A percentile compares a stretch with the other conserved stretches of the same genome.
These are phyloP conservation scores for Allacma fusca DNA, from an alignment of 2,888 invertebrate genomes.

Conservation along the genomic window DNA sequence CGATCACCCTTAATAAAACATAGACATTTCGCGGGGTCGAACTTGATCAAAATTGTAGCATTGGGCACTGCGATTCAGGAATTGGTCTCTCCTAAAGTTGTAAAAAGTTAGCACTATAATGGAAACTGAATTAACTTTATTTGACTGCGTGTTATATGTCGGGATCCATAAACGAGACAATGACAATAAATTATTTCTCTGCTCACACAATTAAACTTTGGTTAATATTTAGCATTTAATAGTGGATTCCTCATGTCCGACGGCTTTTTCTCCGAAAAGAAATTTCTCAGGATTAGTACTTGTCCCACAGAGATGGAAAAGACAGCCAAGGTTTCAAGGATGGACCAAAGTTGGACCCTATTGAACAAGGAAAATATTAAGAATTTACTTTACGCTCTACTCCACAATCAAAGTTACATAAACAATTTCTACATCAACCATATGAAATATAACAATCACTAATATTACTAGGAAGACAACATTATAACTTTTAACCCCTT, in stretches of 20 bases:
- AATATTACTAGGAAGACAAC: no score
- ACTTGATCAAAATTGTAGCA: constrained; percentile 36
- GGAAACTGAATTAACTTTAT: background rate
- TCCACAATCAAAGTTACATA: no score
- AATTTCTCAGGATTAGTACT: constrained; percentile 88
- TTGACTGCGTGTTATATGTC: background rate
- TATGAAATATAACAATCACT: no score
- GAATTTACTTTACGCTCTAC: no score
- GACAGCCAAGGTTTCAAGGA: constrained; percentile 85
- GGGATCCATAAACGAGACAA: constrained; percentile 3
- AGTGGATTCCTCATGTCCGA: constrained; percentile 64
- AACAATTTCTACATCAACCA: constrained; percentile 2
- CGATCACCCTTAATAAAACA: background rate
- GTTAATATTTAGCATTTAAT: constrained; percentile 43
- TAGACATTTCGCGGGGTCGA: background rate
- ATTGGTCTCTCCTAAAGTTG: background rate
- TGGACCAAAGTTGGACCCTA: constrained; percentile 90
- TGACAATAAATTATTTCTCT: constrained; percentile 12
- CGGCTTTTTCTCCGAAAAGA: constrained; percentile 81
- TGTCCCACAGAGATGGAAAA: constrained; percentile 87
- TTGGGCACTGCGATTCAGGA: background rate
- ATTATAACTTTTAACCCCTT: background rate
- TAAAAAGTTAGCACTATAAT: background rate
- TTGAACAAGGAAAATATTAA: constrained; percentile 6
- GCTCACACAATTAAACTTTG: background rate